These are phyloP conservation scores for Molorchus minor DNA, from an alignment of 2,888 invertebrate species.

Conservation along the genomic window DNA sequence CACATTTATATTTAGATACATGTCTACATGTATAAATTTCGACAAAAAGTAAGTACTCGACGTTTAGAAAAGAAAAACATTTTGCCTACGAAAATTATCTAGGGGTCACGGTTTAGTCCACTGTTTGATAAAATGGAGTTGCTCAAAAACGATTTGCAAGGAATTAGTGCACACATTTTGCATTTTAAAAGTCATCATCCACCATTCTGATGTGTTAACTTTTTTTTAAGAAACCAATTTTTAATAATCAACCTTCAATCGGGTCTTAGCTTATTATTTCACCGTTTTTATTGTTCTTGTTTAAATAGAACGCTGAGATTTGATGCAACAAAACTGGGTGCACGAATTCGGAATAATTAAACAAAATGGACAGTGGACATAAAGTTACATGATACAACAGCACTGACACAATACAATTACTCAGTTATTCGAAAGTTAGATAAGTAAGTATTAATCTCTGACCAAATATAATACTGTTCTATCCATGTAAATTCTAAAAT, in stretches of 20 bases:
- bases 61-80: conserved; percentile 38
- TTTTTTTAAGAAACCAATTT: too few species aligned
- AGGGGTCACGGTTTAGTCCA: conserved; percentile 45
- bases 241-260: too few species aligned
- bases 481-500: conserved; percentile 36
- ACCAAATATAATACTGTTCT: conserved; percentile 38
- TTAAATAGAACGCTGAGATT: conserved; percentile 18
- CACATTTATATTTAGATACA: conserved; percentile 26
- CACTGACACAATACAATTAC: conserved; percentile 39
- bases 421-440: conserved; percentile 32
- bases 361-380: conserved; percentile 38
- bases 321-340: conserved; percentile 27
- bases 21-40: conserved; percentile 38
- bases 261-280: too few species aligned
- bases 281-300: too few species aligned
- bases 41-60: conserved; percentile 45
- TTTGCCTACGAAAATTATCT: conserved; percentile 44
- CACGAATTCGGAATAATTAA: conserved; percentile 40
- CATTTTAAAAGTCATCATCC: too few species aligned
- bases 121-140: conserved; percentile 34
- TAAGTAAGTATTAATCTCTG: conserved; percentile 22
- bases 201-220: too few species aligned
- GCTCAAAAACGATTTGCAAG: conserved; percentile 37
- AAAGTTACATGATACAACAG: conserved; percentile 34
- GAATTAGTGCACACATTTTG: conserved; percentile 42